Evolutionary conservation across 2,888 invertebrate species (phyloP).

Genomic region (Harpalus rufipes): DNA sequence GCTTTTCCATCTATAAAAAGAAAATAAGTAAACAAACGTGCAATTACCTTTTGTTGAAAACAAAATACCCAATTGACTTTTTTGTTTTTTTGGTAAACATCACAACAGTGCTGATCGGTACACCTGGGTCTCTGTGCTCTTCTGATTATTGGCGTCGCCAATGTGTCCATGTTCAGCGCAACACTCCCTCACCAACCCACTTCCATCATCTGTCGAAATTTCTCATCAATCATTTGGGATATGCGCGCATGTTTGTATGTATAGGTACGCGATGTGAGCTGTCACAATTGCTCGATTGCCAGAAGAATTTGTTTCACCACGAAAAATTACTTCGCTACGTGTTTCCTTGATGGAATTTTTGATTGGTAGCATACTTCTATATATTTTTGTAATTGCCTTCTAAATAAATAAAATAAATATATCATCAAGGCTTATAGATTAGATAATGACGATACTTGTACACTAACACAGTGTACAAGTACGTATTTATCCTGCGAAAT

Average conservation of each 20-base stretch:
- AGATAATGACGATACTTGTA: too few relatives aligned
- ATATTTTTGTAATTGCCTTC: too few relatives aligned
- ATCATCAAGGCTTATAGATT: too few relatives aligned
- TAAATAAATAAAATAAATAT: too few relatives aligned
- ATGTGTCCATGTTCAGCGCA: constrained; percentile 4
- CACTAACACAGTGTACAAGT: too few relatives aligned
- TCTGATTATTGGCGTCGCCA: constrained; percentile 1
- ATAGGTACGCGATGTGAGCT: not conserved
- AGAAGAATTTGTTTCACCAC: constrained; percentile 2
- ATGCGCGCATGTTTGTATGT: constrained; percentile 31
- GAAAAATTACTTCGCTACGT: constrained; percentile 19
- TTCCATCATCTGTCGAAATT: constrained; percentile 38
- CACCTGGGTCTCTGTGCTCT: constrained; percentile 11
- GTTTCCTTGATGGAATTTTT: not conserved
- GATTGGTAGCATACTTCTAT: too few relatives aligned
- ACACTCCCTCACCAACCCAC: constrained; percentile 7
- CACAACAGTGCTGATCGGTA: not conserved
- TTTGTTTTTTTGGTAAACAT: not conserved
- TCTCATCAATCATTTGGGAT: constrained; percentile 45
- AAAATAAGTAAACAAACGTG: not conserved
- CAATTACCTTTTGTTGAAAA: not conserved
- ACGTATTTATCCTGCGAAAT: too few relatives aligned
- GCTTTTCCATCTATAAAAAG: too few relatives aligned
- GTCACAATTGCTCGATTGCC: not conserved
- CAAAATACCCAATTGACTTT: not conserved